Evolutionary conservation across 2,797 vertebrate genomes (phyloP), one percentile per base, ranked within the genome.

Genomic region (Chelonia mydas): DNA sequence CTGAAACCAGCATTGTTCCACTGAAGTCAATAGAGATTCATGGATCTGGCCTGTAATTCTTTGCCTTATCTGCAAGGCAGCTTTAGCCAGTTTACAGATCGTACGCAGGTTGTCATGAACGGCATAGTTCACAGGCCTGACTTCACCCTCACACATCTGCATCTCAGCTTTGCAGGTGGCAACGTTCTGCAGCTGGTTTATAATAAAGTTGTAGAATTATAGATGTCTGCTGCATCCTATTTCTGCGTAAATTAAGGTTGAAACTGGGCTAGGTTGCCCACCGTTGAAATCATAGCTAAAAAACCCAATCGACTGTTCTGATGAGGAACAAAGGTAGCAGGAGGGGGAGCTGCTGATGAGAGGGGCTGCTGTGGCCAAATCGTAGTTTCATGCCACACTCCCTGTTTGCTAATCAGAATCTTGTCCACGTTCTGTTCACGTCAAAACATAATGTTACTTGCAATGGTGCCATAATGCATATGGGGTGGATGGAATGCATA

Each of bases 201-300:
- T 83, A 84, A 80, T 55, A 68, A 61, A 72, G 45, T 15, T 74
- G 54, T 37, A 92, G 50, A 80, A 45, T 57, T 27, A 41, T 31
- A 92, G 19, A 74, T 37, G 61, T 55, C 74, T 79, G n/a, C 45
- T 77, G 33, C 33, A 55, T 55, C 86, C 28, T 45, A 84, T 88
- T 80, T 68, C 55, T 74, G 87, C 88, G 81, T 72, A 92, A 88
- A 92, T 83, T 68, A 54, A 83, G 59, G 53, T 92, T 87, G 55
- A 79, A 84, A 45, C 65, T 55, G 54, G 68, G 47, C 10, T 68
- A 37, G 28, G 10, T 17, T 55, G 23, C 37, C 76, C 45, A 50
- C 5, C 33, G 9, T 54, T 79, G 33, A 31, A 74, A 81, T 23
- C 28, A n/a, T 21, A 37, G 79, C n/a, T 49, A 33, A 81, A 27